These are phyloP conservation scores for Mactra quadrangularis DNA, from an alignment of 1,140 invertebrate species.

Conservation along the genomic window DNA sequence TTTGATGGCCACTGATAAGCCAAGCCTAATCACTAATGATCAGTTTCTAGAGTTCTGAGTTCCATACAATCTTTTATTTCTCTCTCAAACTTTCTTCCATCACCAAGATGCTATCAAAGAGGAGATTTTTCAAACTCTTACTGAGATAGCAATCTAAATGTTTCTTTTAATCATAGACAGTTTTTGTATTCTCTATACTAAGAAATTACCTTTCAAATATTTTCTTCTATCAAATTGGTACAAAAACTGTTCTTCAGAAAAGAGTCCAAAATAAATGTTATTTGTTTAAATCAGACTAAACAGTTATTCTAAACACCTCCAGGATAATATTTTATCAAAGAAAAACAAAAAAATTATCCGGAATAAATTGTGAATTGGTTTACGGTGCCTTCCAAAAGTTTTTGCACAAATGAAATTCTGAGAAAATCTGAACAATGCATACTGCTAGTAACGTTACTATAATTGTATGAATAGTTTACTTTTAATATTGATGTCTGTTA, in stretches of 20 bases:
- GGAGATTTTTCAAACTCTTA: background rate
- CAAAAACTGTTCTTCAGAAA: background rate
- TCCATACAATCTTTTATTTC: slow-evolving; percentile 10
- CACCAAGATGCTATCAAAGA: slow-evolving; percentile 19
- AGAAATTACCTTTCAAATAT: background rate
- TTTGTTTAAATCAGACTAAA: slow-evolving; percentile 14
- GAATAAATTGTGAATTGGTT: no score
- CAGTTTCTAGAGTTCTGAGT: no score
- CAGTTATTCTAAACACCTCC: background rate
- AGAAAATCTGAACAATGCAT: no score
- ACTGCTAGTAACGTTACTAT: no score
- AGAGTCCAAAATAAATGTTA: slow-evolving; percentile 1
- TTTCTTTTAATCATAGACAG: background rate
- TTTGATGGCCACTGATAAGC: slow-evolving; percentile 38
- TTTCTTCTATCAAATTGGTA: background rate
- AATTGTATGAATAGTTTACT: no score
- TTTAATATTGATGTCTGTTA: no score
- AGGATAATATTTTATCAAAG: background rate
- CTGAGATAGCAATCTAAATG: background rate
- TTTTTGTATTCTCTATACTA: background rate
- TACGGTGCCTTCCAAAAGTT: no score
- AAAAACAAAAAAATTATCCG: slow-evolving; percentile 8
- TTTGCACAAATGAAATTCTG: no score
- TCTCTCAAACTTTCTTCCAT: background rate
- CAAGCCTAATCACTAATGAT: background rate